Evolutionary conservation across 2,113 vertebrate genomes (phyloP), one percentile per base, ranked within the genome.

Genomic region (Nipponia nippon): DNA sequence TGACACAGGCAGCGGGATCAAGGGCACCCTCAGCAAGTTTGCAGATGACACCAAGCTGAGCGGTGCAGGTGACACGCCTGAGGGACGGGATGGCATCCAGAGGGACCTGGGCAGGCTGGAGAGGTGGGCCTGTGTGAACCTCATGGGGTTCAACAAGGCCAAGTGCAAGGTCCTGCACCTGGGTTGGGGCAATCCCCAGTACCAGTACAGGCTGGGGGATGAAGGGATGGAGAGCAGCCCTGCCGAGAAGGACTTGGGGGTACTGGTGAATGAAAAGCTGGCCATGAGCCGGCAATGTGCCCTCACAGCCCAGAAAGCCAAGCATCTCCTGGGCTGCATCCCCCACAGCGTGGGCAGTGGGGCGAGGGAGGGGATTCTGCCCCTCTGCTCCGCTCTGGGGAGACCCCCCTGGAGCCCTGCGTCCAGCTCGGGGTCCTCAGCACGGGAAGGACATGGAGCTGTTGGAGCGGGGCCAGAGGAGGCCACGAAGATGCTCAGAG

Each of bases 401-500:
- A 82, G 46, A 46, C n/a, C 17, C n/a, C 18, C 21, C 46, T 56
- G 15, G 23, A 56, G 47, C 4, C 6, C 29, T 72, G 32, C 13
- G 0, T 77, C 38, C 61, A 65, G 49, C 50, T 17, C 14, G 23
- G 53, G 7, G 16, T 3, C 78, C 13, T 8, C 27, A 36, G 13
- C 62, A 42, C 22, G 34, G 3, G 62, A 15, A 40, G 13, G 53
- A 34, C 5, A 6, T 7, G 16, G 42, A 58, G 2, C 50, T 59
- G 30, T 10, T 65, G 29, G 22, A 75, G 34, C 3, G 1, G 21
- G 50, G 8, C 44, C 26, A 30, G 46, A 82, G 32, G 40, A 85
- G 44, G 40, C n/a, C 27, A 16, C 0, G 0, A 9, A 55, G 11
- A 5, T 61, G 44, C 2, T 77, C 26, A 1, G 4, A 23, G 44